Evolutionary conservation across 2,888 invertebrate species (phyloP), one percentile per base, ranked within the genome.

Genomic region (Cryptophagus acutangulus): DNA sequence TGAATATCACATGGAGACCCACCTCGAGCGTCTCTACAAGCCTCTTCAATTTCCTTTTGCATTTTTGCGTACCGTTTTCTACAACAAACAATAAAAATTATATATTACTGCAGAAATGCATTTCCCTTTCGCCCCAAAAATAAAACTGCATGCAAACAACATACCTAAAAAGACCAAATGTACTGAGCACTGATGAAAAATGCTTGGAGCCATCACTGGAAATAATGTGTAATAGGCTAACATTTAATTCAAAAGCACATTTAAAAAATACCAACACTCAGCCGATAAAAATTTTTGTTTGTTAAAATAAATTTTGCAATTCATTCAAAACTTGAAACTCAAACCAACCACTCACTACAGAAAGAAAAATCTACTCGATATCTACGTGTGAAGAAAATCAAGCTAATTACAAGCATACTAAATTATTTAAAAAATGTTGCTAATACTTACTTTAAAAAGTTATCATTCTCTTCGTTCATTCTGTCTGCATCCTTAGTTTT

Each of bases 381-480:
- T n/a, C 26, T 26, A n/a, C n/a, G 9, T 20, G 20, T 20, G 20
- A 9, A 20, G 20, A 20, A 26, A 12, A 12, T 26, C 26, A 26
- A 12, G 26, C 26, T 12, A 26, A 26, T 4, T 9, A 8, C 9
- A 26, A 26, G 26, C 26, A n/a, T 6, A 20, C 20, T 6, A 20
- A 20, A 6, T 20, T 20, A 6, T 20, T 5, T 20, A 20, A 6
- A 9, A 20, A 20, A 20, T 26, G n/a, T 26, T 26, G n/a, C n/a
- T 20, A 8, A 20, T 31, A 73, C 83, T 81, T 78, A 91, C 90
- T 85, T 89, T 55, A 90, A 71, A 66, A 89, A 87, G 66, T 84
- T 85, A 69, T 96, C 96, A 74, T 96, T 96, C 71, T 96, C 94
- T 72, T 90, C 89, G 65, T 97, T 97, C 79, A 97, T 81, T 70